phyloP scores from a whole-genome alignment of 2,888 invertebrate species.

The Epinotia brunnichana region DNA sequence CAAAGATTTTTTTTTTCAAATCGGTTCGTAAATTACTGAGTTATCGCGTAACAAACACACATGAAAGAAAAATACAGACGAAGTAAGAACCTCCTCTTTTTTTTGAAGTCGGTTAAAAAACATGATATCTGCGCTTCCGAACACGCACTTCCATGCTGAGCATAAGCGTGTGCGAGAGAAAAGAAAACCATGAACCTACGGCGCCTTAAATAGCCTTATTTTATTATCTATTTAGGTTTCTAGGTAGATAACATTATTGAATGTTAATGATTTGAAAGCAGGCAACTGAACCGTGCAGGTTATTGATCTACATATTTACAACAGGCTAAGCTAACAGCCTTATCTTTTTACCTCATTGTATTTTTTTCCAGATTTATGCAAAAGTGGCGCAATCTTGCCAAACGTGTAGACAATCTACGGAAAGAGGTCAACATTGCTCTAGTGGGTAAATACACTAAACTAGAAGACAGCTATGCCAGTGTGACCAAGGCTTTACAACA shows the following conservation, averaged over 20 bases:
- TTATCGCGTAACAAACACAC: too few relatives aligned
- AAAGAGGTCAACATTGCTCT: slow-evolving; percentile 94
- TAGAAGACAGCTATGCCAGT: slow-evolving; percentile 98
- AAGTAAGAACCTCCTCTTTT: too few relatives aligned
- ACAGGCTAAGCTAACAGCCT: not conserved
- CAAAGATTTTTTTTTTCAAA: too few relatives aligned
- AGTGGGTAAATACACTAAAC: slow-evolving; percentile 98
- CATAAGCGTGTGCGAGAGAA: too few relatives aligned
- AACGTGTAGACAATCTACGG: slow-evolving; percentile 92
- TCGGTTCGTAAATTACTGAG: too few relatives aligned
- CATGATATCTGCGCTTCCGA: too few relatives aligned
- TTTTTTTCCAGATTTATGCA: slow-evolving; percentile 87
- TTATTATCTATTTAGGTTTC: not conserved
- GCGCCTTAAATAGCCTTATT: not conserved
- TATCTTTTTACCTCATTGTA: not conserved
- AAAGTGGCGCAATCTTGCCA: slow-evolving; percentile 95
- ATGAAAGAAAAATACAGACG: too few relatives aligned
- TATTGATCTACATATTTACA: slow-evolving; percentile 7
- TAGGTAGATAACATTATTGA: not conserved
- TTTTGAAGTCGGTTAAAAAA: too few relatives aligned
- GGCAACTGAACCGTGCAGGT: not conserved
- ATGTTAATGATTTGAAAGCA: not conserved
- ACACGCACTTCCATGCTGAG: too few relatives aligned
- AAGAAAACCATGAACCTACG: too few relatives aligned
- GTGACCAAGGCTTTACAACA: slow-evolving; percentile 97